Percentiles rank a stretch among this genome's conserved stretches.
Evolutionary conservation across 2,797 vertebrate genomes (phyloP).

Genomic region (Intellagama lesueurii): DNA sequence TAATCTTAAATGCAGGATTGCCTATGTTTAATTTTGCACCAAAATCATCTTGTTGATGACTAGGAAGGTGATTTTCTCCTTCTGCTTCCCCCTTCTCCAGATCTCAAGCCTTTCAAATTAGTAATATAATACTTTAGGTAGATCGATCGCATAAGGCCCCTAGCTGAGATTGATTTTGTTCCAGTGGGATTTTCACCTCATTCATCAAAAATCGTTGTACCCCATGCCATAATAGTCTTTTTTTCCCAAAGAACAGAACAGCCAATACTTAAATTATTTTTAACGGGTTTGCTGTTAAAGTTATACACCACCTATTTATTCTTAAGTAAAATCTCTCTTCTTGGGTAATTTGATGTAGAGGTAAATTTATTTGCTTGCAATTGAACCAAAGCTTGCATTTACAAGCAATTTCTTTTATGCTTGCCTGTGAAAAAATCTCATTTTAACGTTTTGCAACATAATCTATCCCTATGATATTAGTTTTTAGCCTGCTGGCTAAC

Average conservation of each 20-base stretch:
- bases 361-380: constrained; percentile 15
- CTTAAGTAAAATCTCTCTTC: constrained; percentile 22
- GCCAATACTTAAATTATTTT: not conserved
- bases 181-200: constrained; percentile 21
- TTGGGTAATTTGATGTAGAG: constrained; percentile 1
- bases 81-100: constrained; percentile 18
- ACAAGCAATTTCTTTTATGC: constrained; percentile 6
- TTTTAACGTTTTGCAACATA: constrained; percentile 31
- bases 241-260: constrained; percentile 14
- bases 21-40: constrained; percentile 35
- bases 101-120: constrained; percentile 39
- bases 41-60: not conserved
- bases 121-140: constrained; percentile 39
- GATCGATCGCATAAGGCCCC: constrained; percentile 16
- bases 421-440: constrained; percentile 18
- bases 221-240: constrained; percentile 16
- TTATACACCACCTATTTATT: constrained; percentile 31
- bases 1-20: constrained; percentile 23
- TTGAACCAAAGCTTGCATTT: not conserved
- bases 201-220: constrained; percentile 43
- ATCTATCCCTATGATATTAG: not conserved
- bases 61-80: not conserved
- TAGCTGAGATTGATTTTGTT: constrained; percentile 40
- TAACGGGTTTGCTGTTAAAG: constrained; percentile 33
- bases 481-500: not conserved